phyloP scores from a whole-genome alignment of 2,888 invertebrate species.

The Yponomeuta cagnagella region DNA sequence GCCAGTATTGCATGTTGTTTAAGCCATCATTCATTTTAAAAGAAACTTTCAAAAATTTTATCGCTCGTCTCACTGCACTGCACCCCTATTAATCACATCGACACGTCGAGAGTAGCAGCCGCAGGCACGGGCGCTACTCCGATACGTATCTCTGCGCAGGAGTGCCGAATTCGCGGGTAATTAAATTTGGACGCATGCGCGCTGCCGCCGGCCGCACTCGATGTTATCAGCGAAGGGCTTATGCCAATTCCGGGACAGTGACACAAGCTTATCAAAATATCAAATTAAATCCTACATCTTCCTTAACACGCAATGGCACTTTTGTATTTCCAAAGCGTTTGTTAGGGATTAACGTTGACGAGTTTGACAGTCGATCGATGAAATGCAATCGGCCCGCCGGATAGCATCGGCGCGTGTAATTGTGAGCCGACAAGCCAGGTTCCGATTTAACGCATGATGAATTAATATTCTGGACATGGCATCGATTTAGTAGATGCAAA shows the following conservation, averaged over 20 bases:
- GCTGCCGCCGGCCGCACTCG: conserved; percentile 35
- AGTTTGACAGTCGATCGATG: conserved; percentile 5
- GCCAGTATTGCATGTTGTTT: too few relatives aligned
- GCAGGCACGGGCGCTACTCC: conserved; percentile 14
- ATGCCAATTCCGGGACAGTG: conserved; percentile 5
- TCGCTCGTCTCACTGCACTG: not conserved
- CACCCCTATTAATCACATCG: conserved; percentile 10
- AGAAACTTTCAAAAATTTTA: not conserved
- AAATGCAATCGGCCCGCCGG: conserved; percentile 24
- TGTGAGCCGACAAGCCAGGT: conserved; percentile 29
- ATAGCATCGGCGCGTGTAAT: conserved; percentile 54
- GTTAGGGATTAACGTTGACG: not conserved
- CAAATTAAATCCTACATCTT: not conserved
- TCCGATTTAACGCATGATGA: conserved; percentile 28
- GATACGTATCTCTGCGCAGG: conserved; percentile 35
- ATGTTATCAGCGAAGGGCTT: conserved; percentile 33
- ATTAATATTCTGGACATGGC: conserved; percentile 39
- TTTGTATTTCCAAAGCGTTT: not conserved
- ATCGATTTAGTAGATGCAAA: conserved; percentile 12
- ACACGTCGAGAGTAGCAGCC: not conserved
- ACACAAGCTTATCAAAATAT: not conserved
- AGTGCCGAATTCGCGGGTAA: conserved; percentile 56
- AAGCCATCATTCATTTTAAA: not conserved
- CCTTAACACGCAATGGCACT: not conserved
- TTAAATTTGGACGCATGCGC: conserved; percentile 54